These are phyloP conservation scores for Xenopus borealis DNA, from an alignment of 2,113 vertebrate genomes.

Conservation along the genomic window DNA sequence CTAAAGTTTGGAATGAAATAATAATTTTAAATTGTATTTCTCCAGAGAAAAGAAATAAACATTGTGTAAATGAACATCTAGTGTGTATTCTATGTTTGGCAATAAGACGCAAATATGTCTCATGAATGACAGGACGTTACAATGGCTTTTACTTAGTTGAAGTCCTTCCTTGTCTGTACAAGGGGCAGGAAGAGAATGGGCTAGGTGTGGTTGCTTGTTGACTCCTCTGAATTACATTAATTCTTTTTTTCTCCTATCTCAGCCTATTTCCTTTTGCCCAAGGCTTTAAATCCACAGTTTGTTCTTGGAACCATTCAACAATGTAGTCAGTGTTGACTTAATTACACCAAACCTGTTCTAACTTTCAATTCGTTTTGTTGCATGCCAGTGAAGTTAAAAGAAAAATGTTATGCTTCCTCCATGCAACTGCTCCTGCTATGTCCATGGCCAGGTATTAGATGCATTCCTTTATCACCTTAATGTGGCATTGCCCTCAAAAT, in stretches of 20 bases:
- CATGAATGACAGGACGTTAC: not conserved
- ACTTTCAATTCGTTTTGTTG: slow-evolving; percentile 16
- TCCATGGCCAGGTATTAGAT: too few species aligned
- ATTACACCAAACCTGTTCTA: slow-evolving; percentile 29
- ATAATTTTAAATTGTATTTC: too few species aligned
- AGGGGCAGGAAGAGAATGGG: slow-evolving; percentile 14
- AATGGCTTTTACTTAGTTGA: slow-evolving; percentile 15
- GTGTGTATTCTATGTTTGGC: too few species aligned
- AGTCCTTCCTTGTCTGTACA: slow-evolving; percentile 16
- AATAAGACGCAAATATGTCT: too few species aligned
- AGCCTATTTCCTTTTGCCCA: slow-evolving; percentile 26
- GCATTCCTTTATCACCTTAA: too few species aligned
- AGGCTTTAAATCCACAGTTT: slow-evolving; percentile 27
- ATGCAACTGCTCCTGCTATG: not conserved
- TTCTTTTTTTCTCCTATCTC: slow-evolving; percentile 25
- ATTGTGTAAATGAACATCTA: too few species aligned
- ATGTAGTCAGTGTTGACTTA: slow-evolving; percentile 41
- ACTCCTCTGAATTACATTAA: slow-evolving; percentile 14
- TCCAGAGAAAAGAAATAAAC: too few species aligned
- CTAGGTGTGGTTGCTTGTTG: slow-evolving; percentile 34
- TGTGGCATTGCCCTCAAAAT: too few species aligned
- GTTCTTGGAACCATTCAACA: slow-evolving; percentile 27
- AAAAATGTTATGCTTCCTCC: slow-evolving; percentile 3
- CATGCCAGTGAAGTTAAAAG: slow-evolving; percentile 15
- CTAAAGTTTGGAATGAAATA: too few species aligned